Conservation (phyloP, 1,140 invertebrate species). For the Brachionus paranguensis region DNA sequence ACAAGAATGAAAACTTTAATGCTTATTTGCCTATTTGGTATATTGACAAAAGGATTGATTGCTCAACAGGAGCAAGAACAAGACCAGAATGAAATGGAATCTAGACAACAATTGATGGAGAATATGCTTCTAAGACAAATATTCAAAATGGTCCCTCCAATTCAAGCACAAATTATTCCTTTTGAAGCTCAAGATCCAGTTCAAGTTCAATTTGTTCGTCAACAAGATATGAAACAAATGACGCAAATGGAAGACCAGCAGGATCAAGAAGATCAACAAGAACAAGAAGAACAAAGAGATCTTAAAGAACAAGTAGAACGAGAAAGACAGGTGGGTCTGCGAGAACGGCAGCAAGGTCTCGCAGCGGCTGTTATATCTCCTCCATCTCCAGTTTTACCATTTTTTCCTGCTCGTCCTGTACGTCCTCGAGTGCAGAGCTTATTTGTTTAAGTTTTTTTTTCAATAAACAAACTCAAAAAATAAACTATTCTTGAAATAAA, state of each 20-base stretch:
- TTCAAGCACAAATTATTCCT: conserved; percentile 2
- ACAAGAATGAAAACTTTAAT: neutral
- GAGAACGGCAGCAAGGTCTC: neutral
- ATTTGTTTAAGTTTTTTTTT: neutral
- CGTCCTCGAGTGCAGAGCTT: neutral
- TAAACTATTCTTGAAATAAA: neutral
- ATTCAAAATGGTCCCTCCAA: neutral
- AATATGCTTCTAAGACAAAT: neutral
- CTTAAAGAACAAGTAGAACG: neutral
- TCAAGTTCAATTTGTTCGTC: neutral
- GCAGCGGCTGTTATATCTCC: neutral
- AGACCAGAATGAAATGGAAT: neutral
- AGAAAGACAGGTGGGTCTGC: neutral
- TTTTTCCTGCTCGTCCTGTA: neutral
- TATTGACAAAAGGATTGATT: neutral
- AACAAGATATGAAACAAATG: neutral
- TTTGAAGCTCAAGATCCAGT: neutral
- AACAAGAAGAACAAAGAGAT: neutral
- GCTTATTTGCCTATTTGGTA: neutral
- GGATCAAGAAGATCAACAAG: neutral
- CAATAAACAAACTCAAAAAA: too few relatives aligned
- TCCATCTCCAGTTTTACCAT: neutral
- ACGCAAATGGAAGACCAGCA: neutral
- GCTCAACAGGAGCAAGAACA: neutral
- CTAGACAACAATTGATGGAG: neutral